Percentiles rank a stretch among this genome's conserved stretches.
phyloP scores from a whole-genome alignment of 2,113 vertebrate species.

The Chiloscyllium plagiosum region DNA sequence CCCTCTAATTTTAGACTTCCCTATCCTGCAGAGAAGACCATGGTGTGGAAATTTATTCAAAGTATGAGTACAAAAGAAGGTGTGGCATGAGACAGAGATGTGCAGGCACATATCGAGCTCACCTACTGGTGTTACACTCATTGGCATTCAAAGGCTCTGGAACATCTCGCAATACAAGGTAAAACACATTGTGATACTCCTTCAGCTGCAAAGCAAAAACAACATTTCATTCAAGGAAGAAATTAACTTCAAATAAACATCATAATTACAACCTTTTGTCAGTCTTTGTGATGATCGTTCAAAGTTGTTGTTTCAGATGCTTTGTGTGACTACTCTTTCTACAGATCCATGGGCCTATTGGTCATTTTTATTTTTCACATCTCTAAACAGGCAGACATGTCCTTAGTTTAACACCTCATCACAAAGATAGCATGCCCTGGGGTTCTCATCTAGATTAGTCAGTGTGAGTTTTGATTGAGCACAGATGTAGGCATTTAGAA shows the following conservation, averaged over 20 bases:
- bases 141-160: conserved; percentile 49
- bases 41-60: background rate
- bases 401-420: background rate
- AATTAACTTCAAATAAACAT: background rate
- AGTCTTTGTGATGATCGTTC: conserved; percentile 43
- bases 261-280: background rate
- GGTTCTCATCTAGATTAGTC: background rate
- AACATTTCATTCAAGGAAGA: conserved; percentile 32
- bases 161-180: conserved; percentile 69
- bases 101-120: background rate
- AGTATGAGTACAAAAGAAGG: background rate
- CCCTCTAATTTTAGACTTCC: too few species aligned
- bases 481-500: too few species aligned
- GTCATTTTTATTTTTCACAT: background rate
- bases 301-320: conserved; percentile 37
- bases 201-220: conserved; percentile 57
- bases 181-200: conserved; percentile 74
- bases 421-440: background rate
- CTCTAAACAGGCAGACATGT: background rate
- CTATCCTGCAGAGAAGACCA: background rate
- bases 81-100: background rate
- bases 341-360: background rate
- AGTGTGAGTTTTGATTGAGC: too few species aligned
- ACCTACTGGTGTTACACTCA: background rate
- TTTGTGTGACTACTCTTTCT: conserved; percentile 35